Percentiles rank a stretch among this genome's conserved stretches.
Conservation (phyloP, 2,113 vertebrate species). For the Myrmecophaga tridactyla region DNA sequence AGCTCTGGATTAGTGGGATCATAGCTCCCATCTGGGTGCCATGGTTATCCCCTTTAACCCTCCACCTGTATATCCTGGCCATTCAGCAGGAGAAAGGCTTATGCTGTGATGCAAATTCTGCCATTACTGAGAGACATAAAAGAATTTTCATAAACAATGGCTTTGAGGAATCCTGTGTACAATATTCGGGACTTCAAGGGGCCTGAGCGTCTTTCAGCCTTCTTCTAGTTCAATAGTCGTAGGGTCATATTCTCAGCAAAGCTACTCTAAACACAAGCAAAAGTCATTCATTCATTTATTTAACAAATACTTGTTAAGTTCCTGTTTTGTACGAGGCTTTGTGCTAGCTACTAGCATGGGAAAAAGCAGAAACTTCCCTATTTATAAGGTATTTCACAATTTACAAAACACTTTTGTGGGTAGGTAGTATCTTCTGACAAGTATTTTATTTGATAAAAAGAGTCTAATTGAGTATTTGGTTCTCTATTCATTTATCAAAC, state of each 20-base stretch:
- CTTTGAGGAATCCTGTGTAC: neutral
- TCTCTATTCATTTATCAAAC: neutral
- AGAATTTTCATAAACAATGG: neutral
- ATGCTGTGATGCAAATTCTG: neutral
- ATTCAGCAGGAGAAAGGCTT: neutral
- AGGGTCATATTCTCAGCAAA: neutral
- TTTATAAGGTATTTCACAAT: neutral
- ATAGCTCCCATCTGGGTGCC: neutral
- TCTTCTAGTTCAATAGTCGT: neutral
- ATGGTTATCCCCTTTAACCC: neutral
- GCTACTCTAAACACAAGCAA: neutral
- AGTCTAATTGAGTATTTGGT: neutral
- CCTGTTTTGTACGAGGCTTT: neutral
- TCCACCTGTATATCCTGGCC: too few relatives aligned
- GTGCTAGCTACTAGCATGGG: neutral
- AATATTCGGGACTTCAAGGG: neutral
- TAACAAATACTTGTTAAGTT: neutral
- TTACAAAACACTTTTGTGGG: neutral
- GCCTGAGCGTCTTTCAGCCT: neutral
- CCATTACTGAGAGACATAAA: neutral
- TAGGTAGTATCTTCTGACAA: neutral
- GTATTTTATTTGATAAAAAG: neutral
- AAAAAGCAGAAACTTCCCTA: neutral
- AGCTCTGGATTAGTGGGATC: neutral
- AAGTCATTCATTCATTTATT: neutral